Evolutionary conservation across 2,113 vertebrate species (phyloP), one percentile per base, ranked within the genome.

Genomic region (Silurus asotus): DNA sequence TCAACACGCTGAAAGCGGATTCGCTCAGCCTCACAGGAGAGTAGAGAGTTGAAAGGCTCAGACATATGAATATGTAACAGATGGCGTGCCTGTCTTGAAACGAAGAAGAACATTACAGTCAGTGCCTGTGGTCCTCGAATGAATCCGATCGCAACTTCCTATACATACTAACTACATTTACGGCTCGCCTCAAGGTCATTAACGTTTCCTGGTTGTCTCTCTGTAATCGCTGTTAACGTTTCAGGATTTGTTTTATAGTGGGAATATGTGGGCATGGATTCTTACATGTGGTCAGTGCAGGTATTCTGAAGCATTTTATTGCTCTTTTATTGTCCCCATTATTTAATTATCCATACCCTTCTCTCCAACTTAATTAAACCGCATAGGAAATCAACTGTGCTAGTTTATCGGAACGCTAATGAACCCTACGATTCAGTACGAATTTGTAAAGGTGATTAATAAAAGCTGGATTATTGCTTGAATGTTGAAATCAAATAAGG

Each of bases 31-130:
- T 20, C 84, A 79, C 62, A 69, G 62, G 62, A 87, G 86, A 87
- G 69, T 80, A 80, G 9, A 15, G 19, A 14, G 56, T 62, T 79
- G 76, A 84, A 84, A 81, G 87, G 58, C 80, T 56, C 65, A 74
- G 69, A 76, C 78, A 7, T 59, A 88, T 88, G 77, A 88, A 88
- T 88, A 88, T 88, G 85, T 59, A 86, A 82, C 79, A 77, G 80
- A 58, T 76, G 14, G 80, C 49, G 79, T 62, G 53, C 74, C 69
- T 86, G 77, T 53, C 75, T 80, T 81, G 37, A 74, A 83, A 81
- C 55, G 72, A 48, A 51, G 76, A 61, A 53, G 55, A 75, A 74
- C 84, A 83, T 51, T 79, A 58, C 59, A 45, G 81, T 56, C 85
- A 65, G 69, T 58, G 56, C 70, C 48, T n/a, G 45, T 81, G 69